phyloP scores from a whole-genome alignment of 2,797 vertebrate species.

The Brachyrhaphis roseni region DNA sequence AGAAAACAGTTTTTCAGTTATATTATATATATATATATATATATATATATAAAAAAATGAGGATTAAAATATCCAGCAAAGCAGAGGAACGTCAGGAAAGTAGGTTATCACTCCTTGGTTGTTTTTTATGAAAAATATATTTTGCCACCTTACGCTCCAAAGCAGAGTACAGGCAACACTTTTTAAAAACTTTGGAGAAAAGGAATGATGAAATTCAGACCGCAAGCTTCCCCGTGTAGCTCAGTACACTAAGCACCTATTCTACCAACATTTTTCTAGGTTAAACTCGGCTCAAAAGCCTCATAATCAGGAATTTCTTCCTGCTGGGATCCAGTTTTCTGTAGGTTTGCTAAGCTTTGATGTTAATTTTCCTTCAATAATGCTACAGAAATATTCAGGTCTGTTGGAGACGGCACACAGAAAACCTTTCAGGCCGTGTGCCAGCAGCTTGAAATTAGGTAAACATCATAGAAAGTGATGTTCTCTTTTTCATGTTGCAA shows the following conservation, averaged over 20 bases:
- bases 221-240: background rate
- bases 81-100: background rate
- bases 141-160: background rate
- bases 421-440: background rate
- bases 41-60: background rate
- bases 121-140: background rate
- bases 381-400: background rate
- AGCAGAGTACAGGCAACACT: background rate
- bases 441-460: slow-evolving; percentile 4
- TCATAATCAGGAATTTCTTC: background rate
- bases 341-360: background rate
- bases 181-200: background rate
- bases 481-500: slow-evolving; percentile 7
- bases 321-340: background rate
- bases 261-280: slow-evolving; percentile 2
- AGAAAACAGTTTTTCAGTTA: background rate
- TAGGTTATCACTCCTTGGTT: background rate
- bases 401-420: slow-evolving; percentile 1
- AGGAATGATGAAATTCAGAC: background rate
- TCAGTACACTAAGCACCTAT: background rate
- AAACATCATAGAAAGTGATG: background rate
- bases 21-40: background rate
- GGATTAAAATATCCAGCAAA: background rate
- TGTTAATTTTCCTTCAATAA: background rate
- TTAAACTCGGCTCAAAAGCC: background rate